These are phyloP conservation scores for Dynastes grantii DNA, from an alignment of 2,888 invertebrate genomes.

Conservation along the genomic window DNA sequence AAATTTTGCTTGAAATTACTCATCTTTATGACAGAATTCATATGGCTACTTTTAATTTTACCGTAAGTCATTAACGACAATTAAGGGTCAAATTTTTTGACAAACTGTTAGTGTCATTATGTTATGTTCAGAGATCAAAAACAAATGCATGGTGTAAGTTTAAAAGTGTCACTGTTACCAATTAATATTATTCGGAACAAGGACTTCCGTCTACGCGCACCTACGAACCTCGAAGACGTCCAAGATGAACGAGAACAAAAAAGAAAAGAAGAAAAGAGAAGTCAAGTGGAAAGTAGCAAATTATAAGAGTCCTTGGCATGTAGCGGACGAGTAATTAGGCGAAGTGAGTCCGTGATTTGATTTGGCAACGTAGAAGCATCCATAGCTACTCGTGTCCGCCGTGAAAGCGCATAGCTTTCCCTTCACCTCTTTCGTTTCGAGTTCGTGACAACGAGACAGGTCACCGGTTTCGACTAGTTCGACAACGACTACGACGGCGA, in stretches of 20 bases:
- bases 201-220: not conserved
- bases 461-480: conserved; percentile 42
- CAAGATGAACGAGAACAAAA: not conserved
- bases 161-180: too few species aligned
- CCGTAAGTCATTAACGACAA: too few species aligned
- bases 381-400: too few species aligned
- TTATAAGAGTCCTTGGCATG: conserved; percentile 27
- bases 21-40: too few species aligned
- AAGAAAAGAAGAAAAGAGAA: conserved; percentile 6
- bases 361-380: conserved; percentile 41
- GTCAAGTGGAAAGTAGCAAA: conserved; percentile 24
- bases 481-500: not conserved
- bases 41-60: too few species aligned
- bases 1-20: too few species aligned
- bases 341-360: conserved; percentile 51
- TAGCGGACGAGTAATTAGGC: conserved; percentile 42
- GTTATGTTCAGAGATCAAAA: too few species aligned
- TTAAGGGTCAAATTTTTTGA: too few species aligned
- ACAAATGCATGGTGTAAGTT: too few species aligned
- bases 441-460: conserved; percentile 51
- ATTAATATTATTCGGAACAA: too few species aligned
- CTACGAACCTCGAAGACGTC: not conserved
- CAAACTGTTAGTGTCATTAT: too few species aligned
- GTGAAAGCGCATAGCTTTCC: too few species aligned
- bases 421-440: not conserved